Evolutionary conservation across 2,888 invertebrate species (phyloP).

Genomic region (Parasteatoda lunata): DNA sequence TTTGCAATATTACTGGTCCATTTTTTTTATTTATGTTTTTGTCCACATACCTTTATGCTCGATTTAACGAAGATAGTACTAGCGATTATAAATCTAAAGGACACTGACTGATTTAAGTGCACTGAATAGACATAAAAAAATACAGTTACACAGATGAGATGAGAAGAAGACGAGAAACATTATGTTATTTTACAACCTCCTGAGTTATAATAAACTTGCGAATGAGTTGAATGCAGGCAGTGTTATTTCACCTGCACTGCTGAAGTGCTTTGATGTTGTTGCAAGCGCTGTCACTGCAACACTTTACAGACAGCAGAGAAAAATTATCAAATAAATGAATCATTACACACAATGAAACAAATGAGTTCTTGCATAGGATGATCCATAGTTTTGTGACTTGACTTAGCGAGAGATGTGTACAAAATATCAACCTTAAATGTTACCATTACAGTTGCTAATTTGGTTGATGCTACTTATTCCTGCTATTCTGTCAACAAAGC

Average conservation of each 20-base stretch:
- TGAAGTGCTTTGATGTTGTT: neutral
- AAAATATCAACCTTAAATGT: too few relatives aligned
- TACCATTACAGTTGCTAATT: too few relatives aligned
- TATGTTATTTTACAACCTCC: conserved; percentile 62
- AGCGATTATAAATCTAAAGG: too few relatives aligned
- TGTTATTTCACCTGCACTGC: conserved; percentile 36
- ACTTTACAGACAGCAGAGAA: conserved; percentile 10
- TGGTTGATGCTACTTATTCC: too few relatives aligned
- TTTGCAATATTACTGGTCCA: too few relatives aligned
- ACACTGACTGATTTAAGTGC: conserved; percentile 19
- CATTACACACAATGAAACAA: conserved; percentile 39
- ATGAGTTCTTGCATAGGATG: conserved; percentile 36
- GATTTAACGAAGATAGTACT: too few relatives aligned
- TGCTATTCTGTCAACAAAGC: too few relatives aligned
- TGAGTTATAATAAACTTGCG: conserved; percentile 67
- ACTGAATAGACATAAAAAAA: conserved; percentile 55
- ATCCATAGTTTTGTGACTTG: too few relatives aligned
- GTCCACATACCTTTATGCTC: too few relatives aligned
- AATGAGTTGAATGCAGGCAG: conserved; percentile 56
- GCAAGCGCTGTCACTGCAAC: neutral
- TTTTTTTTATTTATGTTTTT: too few relatives aligned
- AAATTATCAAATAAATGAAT: conserved; percentile 38
- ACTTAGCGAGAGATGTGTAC: too few relatives aligned
- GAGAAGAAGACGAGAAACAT: conserved; percentile 43
- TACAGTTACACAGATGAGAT: conserved; percentile 52